Conservation (phyloP, 2,113 vertebrate genomes). For the Turdus rufiventris region DNA sequence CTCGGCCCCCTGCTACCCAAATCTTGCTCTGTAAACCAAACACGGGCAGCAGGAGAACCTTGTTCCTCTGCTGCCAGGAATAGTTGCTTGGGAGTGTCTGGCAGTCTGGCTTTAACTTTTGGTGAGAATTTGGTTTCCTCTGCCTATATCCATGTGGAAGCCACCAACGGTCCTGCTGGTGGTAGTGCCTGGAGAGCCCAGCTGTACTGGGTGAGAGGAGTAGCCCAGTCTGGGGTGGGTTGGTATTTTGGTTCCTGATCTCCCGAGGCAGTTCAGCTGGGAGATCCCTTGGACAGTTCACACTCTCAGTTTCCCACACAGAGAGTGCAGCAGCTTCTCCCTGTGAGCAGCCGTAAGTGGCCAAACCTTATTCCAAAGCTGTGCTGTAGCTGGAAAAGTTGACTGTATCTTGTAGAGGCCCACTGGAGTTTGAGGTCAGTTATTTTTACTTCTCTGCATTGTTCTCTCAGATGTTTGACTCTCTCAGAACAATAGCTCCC, state of each 20-base stretch:
- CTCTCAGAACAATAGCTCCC: slow-evolving; percentile 20
- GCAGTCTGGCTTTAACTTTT: neutral
- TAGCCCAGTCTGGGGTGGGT: neutral
- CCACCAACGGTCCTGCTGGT: neutral
- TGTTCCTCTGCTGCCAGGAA: neutral
- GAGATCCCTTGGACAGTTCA: neutral
- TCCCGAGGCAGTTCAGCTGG: neutral
- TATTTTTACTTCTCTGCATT: slow-evolving; percentile 31
- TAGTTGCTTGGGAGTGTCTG: neutral
- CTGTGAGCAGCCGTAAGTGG: neutral
- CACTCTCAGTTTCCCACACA: accelerated
- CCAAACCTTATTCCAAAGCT: neutral
- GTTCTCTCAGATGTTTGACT: neutral
- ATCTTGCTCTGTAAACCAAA: neutral
- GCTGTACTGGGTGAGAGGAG: neutral
- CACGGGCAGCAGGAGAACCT: accelerated
- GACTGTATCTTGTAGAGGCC: neutral
- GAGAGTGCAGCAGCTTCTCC: neutral
- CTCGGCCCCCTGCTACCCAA: neutral
- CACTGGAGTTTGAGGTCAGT: neutral
- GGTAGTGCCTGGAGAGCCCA: neutral
- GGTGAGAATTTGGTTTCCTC: neutral
- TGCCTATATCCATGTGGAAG: accelerated
- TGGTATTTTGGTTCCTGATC: neutral
- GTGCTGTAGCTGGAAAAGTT: neutral